phyloP scores from a whole-genome alignment of 2,113 vertebrate species.

The Tauraco erythrolophus region DNA sequence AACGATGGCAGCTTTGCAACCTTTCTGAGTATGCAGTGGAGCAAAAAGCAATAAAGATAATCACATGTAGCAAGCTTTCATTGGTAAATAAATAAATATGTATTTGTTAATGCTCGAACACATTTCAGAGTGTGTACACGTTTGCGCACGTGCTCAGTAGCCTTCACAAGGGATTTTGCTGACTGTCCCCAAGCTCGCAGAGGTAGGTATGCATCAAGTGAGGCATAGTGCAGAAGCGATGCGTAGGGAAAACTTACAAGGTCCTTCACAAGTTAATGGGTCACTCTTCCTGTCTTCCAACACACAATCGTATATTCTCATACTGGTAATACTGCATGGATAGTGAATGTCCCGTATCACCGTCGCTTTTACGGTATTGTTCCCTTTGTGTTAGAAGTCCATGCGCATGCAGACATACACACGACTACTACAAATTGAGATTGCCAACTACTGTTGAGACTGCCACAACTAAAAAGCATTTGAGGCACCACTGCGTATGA shows the following conservation, averaged over 20 bases:
- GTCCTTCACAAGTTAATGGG: background rate
- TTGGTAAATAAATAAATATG: background rate
- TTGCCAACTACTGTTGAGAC: background rate
- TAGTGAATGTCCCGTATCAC: background rate
- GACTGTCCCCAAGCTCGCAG: background rate
- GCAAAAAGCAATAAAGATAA: background rate
- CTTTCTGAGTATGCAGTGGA: background rate
- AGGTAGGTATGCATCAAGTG: background rate
- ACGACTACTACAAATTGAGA: background rate
- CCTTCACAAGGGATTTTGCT: background rate
- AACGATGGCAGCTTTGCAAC: background rate
- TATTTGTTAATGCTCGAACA: background rate
- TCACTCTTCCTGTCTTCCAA: background rate
- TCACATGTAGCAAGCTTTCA: background rate
- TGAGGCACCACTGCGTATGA: background rate
- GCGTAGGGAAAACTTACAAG: background rate
- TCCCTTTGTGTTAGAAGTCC: background rate
- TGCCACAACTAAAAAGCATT: background rate
- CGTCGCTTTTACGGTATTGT: background rate
- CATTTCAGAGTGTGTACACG: background rate
- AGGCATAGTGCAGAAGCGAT: background rate
- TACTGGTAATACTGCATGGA: background rate
- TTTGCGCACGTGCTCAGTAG: background rate
- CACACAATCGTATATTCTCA: background rate
- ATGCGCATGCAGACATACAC: too few relatives aligned